These are phyloP conservation scores for Pharmacophagus antenor DNA, from an alignment of 2,888 invertebrate genomes.

Conservation along the genomic window DNA sequence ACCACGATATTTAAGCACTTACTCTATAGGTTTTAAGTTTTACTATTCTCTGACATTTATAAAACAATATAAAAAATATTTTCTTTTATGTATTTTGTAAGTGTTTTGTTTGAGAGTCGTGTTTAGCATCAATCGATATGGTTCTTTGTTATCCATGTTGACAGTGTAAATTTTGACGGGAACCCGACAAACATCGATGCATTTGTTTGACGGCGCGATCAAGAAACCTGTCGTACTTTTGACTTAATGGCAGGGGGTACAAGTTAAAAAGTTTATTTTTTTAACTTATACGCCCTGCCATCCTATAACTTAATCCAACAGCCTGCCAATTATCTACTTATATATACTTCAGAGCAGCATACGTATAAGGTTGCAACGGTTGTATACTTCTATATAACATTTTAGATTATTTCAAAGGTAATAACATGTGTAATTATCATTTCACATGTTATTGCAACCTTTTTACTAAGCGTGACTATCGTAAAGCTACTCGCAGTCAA, in stretches of 20 bases:
- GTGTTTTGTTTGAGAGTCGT: conserved; percentile 65
- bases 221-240: conserved; percentile 38
- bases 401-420: too few relatives aligned
- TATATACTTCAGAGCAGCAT: background rate
- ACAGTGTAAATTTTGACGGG: conserved; percentile 63
- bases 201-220: conserved; percentile 48
- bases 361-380: background rate
- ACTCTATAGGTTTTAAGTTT: conserved; percentile 32
- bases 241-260: conserved; percentile 18
- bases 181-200: conserved; percentile 43
- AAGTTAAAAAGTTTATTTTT: too few relatives aligned
- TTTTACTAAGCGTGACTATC: too few relatives aligned
- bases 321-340: background rate
- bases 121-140: conserved; percentile 69
- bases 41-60: conserved; percentile 26
- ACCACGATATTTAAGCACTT: conserved; percentile 36
- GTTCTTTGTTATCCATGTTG: conserved; percentile 73
- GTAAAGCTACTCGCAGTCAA: background rate
- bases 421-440: background rate
- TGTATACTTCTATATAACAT: too few relatives aligned
- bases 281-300: too few relatives aligned
- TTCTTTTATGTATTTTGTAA: conserved; percentile 42
- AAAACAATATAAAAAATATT: conserved; percentile 39
- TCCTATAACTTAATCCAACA: too few relatives aligned
- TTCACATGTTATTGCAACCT: too few relatives aligned